A percentile compares a stretch with the other conserved stretches of the same genome.
Conservation (phyloP, 2,113 vertebrate genomes). For the Xyrauchen texanus region DNA sequence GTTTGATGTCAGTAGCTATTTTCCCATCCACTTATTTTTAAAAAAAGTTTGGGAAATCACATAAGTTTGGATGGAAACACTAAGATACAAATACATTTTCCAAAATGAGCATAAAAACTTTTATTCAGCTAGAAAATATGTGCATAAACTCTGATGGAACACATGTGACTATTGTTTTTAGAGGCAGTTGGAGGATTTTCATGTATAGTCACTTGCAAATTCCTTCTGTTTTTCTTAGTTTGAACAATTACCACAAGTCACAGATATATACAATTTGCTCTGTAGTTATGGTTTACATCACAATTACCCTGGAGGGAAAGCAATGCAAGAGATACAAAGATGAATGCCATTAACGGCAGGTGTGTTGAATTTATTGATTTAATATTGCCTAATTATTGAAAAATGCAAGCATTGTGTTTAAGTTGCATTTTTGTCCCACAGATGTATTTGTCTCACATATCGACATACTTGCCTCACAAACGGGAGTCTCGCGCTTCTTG, state of each 20-base stretch:
- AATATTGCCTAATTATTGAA: neutral
- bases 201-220: neutral
- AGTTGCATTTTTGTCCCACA: slow-evolving; percentile 51
- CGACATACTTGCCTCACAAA: slow-evolving; percentile 86
- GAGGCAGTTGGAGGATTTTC: neutral
- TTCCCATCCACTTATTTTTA: no score
- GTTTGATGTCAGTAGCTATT: no score
- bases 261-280: slow-evolving; percentile 84
- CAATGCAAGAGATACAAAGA: slow-evolving; percentile 83
- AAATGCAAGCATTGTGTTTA: neutral
- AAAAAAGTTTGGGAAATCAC: no score
- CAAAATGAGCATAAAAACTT: no score
- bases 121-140: no score
- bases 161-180: neutral
- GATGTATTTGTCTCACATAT: slow-evolving; percentile 92
- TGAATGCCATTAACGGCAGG: slow-evolving; percentile 80
- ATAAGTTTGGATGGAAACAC: no score
- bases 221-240: slow-evolving; percentile 63
- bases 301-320: slow-evolving; percentile 94
- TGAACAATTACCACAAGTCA: slow-evolving; percentile 86
- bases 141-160: no score
- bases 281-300: slow-evolving; percentile 82
- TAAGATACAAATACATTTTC: no score
- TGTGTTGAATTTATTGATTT: slow-evolving; percentile 55
- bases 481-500: slow-evolving; percentile 89